Percentiles rank a stretch among this genome's conserved stretches.
phyloP scores from a whole-genome alignment of 2,797 vertebrate species.

The Lutjanus campechanus region DNA sequence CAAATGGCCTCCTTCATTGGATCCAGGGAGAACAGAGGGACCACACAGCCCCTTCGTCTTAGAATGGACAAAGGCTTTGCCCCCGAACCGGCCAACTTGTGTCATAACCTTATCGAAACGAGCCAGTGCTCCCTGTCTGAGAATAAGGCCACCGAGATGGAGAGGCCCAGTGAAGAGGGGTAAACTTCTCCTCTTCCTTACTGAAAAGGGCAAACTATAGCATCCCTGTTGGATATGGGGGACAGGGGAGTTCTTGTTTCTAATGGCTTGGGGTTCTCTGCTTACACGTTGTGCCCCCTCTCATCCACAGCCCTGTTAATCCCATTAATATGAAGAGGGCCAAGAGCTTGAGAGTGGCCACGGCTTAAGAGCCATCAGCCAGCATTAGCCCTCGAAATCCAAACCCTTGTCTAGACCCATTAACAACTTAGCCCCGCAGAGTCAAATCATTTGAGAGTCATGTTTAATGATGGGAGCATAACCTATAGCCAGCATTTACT shows the following conservation, averaged over 20 bases:
- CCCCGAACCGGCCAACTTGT: constrained; percentile 72
- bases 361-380: constrained; percentile 82
- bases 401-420: constrained; percentile 84
- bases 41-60: constrained; percentile 77
- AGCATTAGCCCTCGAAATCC: constrained; percentile 83
- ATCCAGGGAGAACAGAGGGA: constrained; percentile 70
- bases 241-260: constrained; percentile 80
- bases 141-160: constrained; percentile 66
- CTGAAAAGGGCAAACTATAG: constrained; percentile 71
- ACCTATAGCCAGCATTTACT: constrained; percentile 43
- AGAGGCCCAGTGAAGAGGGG: constrained; percentile 43
- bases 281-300: constrained; percentile 76
- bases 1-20: constrained; percentile 71
- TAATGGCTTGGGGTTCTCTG: constrained; percentile 76
- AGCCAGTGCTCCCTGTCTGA: constrained; percentile 62
- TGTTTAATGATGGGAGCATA: constrained; percentile 60
- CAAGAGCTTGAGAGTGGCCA: constrained; percentile 77
- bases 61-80: constrained; percentile 77
- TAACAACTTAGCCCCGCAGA: constrained; percentile 73
- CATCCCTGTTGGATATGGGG: constrained; percentile 72
- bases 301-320: constrained; percentile 81
- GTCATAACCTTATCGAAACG: constrained; percentile 78
- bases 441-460: constrained; percentile 76
- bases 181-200: constrained; percentile 56
- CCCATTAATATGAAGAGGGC: constrained; percentile 87